Evolutionary conservation across 1,140 invertebrate species (phyloP), one percentile per base, ranked within the genome.

Genomic region (Monomorium pharaonis): DNA sequence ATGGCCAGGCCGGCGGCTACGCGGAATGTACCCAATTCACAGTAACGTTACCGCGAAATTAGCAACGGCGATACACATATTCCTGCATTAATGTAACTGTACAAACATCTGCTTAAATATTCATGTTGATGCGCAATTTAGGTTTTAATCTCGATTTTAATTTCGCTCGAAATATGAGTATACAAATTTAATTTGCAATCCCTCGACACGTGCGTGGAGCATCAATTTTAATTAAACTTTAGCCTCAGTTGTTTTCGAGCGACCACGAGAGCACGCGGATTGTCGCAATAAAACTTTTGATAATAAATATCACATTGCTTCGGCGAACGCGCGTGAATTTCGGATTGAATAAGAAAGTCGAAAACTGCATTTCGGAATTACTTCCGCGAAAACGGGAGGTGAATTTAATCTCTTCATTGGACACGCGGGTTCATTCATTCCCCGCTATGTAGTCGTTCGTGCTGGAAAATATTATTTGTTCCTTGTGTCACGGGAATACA

Each of bases 111-210:
- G 47, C 14, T 81, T 42, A 70, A 67, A n/a, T 51, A 81, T 81
- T 81, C 42, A 81, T 42, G n/a, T 69, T 42, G 49, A 27, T 10
- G 10, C 16, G 2, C 24, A 44, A 30, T 47, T 47, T 65, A 16
- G 18, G 14, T 49, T 42, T 56, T 56, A 70, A 70, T 81, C 21
- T 9, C 47, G 33, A 56, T 81, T 58, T 81, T 81, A 42, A 56
- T 70, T 44, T n/a, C 63, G 5, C 33, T 9, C 47, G 65, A 37
- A 33, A 24, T 4, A 42, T 18, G 51, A 70, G 54, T 56, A 27
- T 56, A 44, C 65, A 58, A 69, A 70, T 69, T 80, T 70, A 81
- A 70, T 81, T 81, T 72, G 42, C 16, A 72, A 72, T 72, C 18
- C 30, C 33, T 56, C 70, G 21, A n/a, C 21, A 77, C n/a, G n/a